Base-by-base conservation (phyloP, 2,113 vertebrate genomes). In the Oreocharis arfaki region DNA sequence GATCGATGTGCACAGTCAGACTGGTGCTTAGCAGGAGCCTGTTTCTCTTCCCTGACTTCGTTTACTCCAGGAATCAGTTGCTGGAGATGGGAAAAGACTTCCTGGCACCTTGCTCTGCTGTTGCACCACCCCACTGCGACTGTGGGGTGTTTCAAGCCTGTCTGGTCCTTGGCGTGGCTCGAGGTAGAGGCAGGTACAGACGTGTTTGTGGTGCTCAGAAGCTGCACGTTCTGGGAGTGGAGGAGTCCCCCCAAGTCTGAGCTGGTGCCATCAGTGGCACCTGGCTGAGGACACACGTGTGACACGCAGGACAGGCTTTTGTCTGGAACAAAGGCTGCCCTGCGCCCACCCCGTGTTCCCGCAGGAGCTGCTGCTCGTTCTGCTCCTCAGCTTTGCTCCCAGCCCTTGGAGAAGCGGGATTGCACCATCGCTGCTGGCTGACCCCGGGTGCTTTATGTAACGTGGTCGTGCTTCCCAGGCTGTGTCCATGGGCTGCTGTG, bases 261-360 rank as follows among this genome's bases (percentile, higher is more conserved):
- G 63, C 46, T 16, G 20, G 6, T 52, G 53, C 28, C 32, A 6
- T 5, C 53, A 16, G 75, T 9, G 68, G 14, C 78, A n/a, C 35
- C 27, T 13, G 10, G 18, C 73, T 50, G 27, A 67, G 9, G 8
- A 8, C 75, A 27, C 63, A 3, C 6, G 3, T 42, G 61, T 32
- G 77, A 46, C 76, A 9, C 4, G 11, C 41, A 28, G 82, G 64
- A 44, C 5, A 2, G 63, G 76, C 46, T 80, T 56, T 33, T 56
- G 37, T 24, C 21, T 22, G 19, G 4, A 74, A 0, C 41, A 28
- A 5, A 65, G 39, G 47, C 80, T 71, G 65, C 59, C 3, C 7
- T 26, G 6, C 5, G 1, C 23, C 24, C 77, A 74, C 26, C 50
- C 23, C 0, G 0, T 6, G 21, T 23, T 39, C 47, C 79, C 11